Percentiles rank a stretch among this genome's conserved stretches.
Conservation (phyloP, 2,888 invertebrate genomes). For the Alsophila aescularia region DNA sequence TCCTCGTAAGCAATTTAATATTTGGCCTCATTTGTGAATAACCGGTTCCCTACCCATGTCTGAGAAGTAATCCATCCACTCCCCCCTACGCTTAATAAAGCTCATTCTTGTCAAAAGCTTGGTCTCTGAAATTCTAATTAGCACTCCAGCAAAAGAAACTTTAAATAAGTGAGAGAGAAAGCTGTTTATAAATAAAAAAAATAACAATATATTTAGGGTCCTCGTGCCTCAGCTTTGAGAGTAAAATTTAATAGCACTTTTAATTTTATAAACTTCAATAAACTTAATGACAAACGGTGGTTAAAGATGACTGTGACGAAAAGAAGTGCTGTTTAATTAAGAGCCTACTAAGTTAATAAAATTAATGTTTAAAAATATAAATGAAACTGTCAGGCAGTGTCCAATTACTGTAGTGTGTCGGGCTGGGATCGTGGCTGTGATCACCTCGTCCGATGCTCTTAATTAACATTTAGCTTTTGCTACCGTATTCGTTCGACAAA, state of each 20-base stretch:
- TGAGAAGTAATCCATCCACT: neutral
- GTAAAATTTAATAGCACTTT: slow-evolving; percentile 42
- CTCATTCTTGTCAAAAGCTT: slow-evolving; percentile 51
- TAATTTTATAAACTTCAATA: slow-evolving; percentile 49
- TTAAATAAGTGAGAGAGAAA: slow-evolving; percentile 61
- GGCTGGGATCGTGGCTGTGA: slow-evolving; percentile 57
- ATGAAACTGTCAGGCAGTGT: slow-evolving; percentile 58
- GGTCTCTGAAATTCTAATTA: slow-evolving; percentile 64
- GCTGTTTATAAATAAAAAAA: too few species aligned
- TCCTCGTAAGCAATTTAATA: slow-evolving; percentile 12
- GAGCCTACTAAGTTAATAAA: slow-evolving; percentile 49
- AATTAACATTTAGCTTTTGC: slow-evolving; percentile 77
- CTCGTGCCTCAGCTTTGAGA: slow-evolving; percentile 41
- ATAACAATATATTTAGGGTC: slow-evolving; percentile 37
- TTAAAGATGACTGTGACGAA: slow-evolving; percentile 37
- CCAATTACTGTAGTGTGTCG: slow-evolving; percentile 61
- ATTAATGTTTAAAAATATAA: slow-evolving; percentile 60
- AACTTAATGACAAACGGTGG: slow-evolving; percentile 42
- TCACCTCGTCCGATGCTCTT: slow-evolving; percentile 72
- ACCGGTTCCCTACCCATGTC: slow-evolving; percentile 4
- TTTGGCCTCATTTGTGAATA: slow-evolving; percentile 5
- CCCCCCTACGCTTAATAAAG: slow-evolving; percentile 40
- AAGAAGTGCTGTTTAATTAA: slow-evolving; percentile 53
- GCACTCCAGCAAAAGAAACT: slow-evolving; percentile 49
- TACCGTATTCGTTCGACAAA: slow-evolving; percentile 62